A percentile compares a stretch with the other conserved stretches of the same genome.
phyloP scores from a whole-genome alignment of 2,888 invertebrate species.

The Platycnemis pennipes region DNA sequence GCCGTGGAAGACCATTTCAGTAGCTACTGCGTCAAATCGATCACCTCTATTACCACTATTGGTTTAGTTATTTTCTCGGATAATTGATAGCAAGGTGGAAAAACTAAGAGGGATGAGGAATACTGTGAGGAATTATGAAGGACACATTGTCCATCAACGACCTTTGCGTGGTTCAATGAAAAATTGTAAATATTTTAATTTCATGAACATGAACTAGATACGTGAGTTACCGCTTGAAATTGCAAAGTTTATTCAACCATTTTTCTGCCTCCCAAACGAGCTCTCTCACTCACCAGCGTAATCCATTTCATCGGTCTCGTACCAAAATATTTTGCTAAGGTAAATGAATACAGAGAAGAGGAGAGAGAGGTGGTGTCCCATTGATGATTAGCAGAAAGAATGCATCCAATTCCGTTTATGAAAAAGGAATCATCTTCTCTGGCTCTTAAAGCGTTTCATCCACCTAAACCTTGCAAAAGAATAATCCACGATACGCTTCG shows the following conservation, averaged over 20 bases:
- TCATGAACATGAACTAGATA: too few species aligned
- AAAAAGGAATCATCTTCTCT: background rate
- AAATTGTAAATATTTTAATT: too few species aligned
- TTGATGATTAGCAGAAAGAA: background rate
- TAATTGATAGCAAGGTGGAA: too few species aligned
- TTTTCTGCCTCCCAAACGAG: background rate
- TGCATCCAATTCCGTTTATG: background rate
- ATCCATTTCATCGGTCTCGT: background rate
- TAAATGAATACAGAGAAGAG: background rate
- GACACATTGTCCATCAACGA: too few species aligned
- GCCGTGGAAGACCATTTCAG: too few species aligned
- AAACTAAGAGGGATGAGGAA: too few species aligned
- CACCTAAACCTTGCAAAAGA: background rate
- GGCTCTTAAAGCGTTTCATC: background rate
- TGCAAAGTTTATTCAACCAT: background rate
- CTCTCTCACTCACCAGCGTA: background rate
- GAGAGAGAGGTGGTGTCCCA: background rate
- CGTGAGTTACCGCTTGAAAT: too few species aligned
- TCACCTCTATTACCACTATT: too few species aligned
- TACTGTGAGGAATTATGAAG: too few species aligned
- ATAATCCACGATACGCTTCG: background rate
- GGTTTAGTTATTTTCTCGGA: too few species aligned
- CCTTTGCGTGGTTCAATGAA: too few species aligned
- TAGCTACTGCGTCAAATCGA: too few species aligned
- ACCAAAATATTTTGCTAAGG: background rate